These are phyloP conservation scores for Lota lota DNA, from an alignment of 2,113 vertebrate genomes.

Conservation along the genomic window DNA sequence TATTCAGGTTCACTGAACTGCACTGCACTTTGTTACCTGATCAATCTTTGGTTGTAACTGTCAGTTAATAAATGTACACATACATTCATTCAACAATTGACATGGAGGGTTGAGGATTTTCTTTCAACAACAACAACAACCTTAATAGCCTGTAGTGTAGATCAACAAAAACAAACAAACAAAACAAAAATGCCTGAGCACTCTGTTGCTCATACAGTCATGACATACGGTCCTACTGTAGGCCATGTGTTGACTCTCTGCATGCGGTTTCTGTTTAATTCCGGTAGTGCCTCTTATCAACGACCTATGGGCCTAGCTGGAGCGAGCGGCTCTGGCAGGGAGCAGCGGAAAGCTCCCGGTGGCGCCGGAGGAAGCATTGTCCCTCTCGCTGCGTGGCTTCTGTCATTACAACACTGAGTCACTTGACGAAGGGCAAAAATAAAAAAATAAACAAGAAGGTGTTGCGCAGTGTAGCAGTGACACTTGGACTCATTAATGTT, in stretches of 20 bases:
- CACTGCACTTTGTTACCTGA: no score
- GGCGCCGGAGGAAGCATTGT: conserved; percentile 68
- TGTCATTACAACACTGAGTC: conserved; percentile 5
- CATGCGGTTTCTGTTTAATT: conserved; percentile 32
- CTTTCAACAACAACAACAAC: no score
- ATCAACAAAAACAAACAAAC: conserved; percentile 12
- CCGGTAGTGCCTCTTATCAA: conserved; percentile 37
- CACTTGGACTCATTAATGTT: conserved; percentile 31
- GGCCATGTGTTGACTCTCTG: conserved; percentile 49
- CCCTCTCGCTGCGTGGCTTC: conserved; percentile 54
- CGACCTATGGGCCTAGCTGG: conserved; percentile 56
- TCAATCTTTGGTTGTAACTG: no score
- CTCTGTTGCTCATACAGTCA: background rate
- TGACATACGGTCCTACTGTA: conserved; percentile 63
- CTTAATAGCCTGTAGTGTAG: no score
- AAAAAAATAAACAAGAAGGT: conserved; percentile 28
- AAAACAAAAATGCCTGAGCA: background rate
- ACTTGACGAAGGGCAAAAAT: conserved; percentile 20
- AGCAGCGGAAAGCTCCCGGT: conserved; percentile 69
- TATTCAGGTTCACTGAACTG: no score
- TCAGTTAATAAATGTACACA: no score
- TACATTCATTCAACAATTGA: no score
- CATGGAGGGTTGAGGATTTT: no score
- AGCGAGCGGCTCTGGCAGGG: conserved; percentile 59
- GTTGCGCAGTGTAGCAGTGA: conserved; percentile 29